Evolutionary conservation across 2,797 vertebrate genomes (phyloP).

Genomic region (Leptatherina wallacei): DNA sequence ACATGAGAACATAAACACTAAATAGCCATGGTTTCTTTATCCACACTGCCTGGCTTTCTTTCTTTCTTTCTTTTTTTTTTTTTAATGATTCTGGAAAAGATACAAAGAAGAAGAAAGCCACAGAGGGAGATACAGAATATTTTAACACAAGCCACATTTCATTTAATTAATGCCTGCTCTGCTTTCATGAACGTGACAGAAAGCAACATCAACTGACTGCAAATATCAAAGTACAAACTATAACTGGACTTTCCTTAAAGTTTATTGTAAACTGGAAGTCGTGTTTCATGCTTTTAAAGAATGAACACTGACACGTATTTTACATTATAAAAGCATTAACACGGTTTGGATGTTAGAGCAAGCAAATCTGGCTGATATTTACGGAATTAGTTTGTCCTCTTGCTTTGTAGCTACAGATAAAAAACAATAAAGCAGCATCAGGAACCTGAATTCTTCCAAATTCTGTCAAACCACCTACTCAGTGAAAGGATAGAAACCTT

Average conservation of each 20-base stretch:
- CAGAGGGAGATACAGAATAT: neutral
- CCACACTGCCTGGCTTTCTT: conserved; percentile 50
- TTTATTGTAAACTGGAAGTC: conserved; percentile 19
- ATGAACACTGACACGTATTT: neutral
- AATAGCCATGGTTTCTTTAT: conserved; percentile 49
- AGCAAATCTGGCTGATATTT: neutral
- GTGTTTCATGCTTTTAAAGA: neutral
- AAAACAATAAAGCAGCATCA: neutral
- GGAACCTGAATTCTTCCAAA: too few relatives aligned
- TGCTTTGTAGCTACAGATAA: neutral
- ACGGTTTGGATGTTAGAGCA: neutral
- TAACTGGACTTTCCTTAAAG: neutral
- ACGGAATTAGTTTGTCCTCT: neutral
- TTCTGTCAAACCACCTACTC: too few relatives aligned
- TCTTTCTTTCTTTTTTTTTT: neutral
- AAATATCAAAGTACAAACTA: conserved; percentile 11
- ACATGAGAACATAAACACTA: conserved; percentile 11
- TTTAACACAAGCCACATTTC: conserved; percentile 18
- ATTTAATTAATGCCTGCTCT: conserved; percentile 1
- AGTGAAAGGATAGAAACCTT: too few relatives aligned
- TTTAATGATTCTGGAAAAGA: conserved; percentile 26
- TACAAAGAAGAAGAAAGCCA: neutral
- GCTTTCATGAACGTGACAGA: neutral
- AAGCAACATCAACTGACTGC: conserved; percentile 1
- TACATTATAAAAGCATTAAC: conserved; percentile 1